Percentiles rank a stretch among this genome's conserved stretches.
These are phyloP conservation scores for Lapara coniferarum DNA, from an alignment of 2,888 invertebrate genomes.

Conservation along the genomic window DNA sequence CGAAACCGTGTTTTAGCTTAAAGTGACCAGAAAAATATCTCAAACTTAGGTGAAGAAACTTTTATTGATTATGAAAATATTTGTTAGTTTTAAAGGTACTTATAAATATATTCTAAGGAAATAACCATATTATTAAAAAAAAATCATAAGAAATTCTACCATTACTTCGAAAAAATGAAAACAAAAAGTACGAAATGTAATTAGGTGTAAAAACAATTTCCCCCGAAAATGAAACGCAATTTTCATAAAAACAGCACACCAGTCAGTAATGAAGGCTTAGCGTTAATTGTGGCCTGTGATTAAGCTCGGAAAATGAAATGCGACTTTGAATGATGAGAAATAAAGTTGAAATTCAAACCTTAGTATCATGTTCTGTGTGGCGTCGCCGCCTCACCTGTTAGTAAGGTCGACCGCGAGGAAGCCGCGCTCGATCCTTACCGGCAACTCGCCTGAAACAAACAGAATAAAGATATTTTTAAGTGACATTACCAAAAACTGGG, in stretches of 20 bases:
- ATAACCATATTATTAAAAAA: too few relatives aligned
- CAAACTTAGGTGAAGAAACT: too few relatives aligned
- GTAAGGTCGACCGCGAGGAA: conserved; percentile 79
- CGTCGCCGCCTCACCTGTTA: conserved; percentile 81
- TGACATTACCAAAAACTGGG: too few relatives aligned
- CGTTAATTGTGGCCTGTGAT: conserved; percentile 44
- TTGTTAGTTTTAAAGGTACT: too few relatives aligned
- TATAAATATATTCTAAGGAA: too few relatives aligned
- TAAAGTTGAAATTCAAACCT: conserved; percentile 79
- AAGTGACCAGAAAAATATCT: too few relatives aligned
- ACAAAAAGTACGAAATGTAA: conserved; percentile 38
- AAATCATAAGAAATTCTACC: not conserved
- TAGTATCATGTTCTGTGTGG: conserved; percentile 82
- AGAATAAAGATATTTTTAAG: not conserved
- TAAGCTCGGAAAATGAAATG: conserved; percentile 33
- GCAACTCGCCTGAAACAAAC: conserved; percentile 70
- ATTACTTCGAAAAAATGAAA: not conserved
- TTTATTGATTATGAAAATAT: too few relatives aligned
- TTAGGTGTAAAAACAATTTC: conserved; percentile 43
- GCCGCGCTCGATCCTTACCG: conserved; percentile 78
- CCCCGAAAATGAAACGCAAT: conserved; percentile 48
- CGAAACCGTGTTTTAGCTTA: too few relatives aligned
- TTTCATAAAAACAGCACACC: conserved; percentile 49
- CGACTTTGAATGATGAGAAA: conserved; percentile 42
- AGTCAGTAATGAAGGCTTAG: conserved; percentile 50